Conservation (phyloP, 2,113 vertebrate species). For the Crypturellus undulatus region DNA sequence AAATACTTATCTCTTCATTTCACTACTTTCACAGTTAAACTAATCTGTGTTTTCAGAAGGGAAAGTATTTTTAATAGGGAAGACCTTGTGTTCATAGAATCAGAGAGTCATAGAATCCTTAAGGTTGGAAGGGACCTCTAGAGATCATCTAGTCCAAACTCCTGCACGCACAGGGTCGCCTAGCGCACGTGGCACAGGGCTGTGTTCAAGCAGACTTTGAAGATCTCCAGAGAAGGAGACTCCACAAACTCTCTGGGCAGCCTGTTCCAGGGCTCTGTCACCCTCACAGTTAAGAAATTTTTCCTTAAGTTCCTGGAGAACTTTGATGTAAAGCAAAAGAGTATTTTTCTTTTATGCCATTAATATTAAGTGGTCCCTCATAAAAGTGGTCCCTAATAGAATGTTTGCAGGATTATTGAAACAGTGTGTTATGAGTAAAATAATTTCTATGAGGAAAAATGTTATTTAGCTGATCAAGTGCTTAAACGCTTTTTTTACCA, state of each 20-base stretch:
- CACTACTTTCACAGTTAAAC: background rate
- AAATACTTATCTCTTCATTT: background rate
- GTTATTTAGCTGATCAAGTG: background rate
- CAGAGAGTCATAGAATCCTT: too few species aligned
- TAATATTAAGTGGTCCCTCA: background rate
- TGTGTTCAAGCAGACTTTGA: too few species aligned
- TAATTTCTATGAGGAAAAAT: background rate
- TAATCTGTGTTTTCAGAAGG: background rate
- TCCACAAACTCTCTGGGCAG: too few species aligned
- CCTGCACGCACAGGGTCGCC: too few species aligned
- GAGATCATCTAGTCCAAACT: too few species aligned
- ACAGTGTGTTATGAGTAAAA: background rate
- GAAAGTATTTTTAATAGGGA: background rate
- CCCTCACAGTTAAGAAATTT: too few species aligned
- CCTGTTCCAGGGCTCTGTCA: too few species aligned
- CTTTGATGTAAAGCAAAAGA: background rate
- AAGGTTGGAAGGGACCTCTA: too few species aligned
- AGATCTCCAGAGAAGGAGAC: too few species aligned
- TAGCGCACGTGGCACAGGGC: too few species aligned
- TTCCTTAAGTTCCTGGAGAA: too few species aligned
- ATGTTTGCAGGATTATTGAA: background rate
- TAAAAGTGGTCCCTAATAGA: background rate
- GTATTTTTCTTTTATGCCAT: background rate
- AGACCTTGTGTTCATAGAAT: background rate
- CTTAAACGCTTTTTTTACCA: background rate